These are phyloP conservation scores for Phania funesta DNA, from an alignment of 2,888 invertebrate genomes.

Conservation along the genomic window DNA sequence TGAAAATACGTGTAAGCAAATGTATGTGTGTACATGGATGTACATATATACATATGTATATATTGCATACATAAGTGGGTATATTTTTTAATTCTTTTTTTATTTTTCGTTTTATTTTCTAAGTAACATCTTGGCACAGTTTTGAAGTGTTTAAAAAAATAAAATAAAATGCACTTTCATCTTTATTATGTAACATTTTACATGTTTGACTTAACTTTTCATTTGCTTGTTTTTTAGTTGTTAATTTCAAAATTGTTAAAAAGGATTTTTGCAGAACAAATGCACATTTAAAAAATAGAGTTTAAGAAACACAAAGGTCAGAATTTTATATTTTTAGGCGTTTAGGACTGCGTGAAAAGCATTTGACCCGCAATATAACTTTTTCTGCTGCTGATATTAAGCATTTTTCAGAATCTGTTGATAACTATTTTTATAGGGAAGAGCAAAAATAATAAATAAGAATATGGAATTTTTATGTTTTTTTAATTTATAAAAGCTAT, in stretches of 20 bases:
- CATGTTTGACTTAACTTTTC: background rate
- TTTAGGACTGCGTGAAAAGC: too few species aligned
- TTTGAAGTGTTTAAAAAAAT: conserved; percentile 18
- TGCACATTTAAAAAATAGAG: too few species aligned
- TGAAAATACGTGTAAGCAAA: background rate
- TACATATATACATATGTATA: background rate
- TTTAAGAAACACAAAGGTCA: too few species aligned
- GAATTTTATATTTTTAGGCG: too few species aligned
- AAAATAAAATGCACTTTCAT: conserved; percentile 27
- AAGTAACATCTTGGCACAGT: conserved; percentile 46
- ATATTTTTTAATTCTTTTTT: conserved; percentile 26
- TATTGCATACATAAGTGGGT: background rate
- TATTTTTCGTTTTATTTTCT: background rate
- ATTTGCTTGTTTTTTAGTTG: background rate
- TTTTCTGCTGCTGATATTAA: too few species aligned
- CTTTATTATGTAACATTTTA: conserved; percentile 8
- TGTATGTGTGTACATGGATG: background rate
- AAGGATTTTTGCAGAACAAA: too few species aligned
- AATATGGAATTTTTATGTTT: too few species aligned
- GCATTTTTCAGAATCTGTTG: too few species aligned
- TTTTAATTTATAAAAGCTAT: too few species aligned
- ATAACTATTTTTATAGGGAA: too few species aligned
- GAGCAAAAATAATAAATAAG: too few species aligned
- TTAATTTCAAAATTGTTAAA: background rate
- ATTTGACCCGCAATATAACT: too few species aligned